These are phyloP conservation scores for Planococcus citri DNA, from an alignment of 1,140 invertebrate species.

Conservation along the genomic window DNA sequence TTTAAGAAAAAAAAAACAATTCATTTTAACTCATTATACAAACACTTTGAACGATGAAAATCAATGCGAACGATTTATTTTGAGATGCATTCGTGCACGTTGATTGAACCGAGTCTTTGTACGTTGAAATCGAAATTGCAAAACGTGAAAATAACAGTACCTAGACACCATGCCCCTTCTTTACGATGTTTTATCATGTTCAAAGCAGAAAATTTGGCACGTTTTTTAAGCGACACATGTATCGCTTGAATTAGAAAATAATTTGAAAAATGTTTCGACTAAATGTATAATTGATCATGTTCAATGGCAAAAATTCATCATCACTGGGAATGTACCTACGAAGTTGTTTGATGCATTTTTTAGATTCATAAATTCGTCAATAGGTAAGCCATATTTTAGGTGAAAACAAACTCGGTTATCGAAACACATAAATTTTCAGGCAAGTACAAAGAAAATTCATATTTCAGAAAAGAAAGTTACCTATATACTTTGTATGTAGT, in stretches of 20 bases:
- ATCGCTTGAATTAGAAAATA: constrained; percentile 1
- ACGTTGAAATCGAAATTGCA: not conserved
- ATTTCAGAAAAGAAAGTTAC: too few species aligned
- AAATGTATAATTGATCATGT: not conserved
- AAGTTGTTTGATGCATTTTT: not conserved
- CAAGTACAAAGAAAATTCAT: too few species aligned
- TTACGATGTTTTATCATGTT: not conserved
- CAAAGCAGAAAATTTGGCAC: not conserved
- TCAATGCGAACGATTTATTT: not conserved
- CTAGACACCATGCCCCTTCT: too few species aligned
- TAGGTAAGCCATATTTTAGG: too few species aligned
- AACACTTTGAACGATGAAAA: not conserved
- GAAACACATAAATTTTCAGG: too few species aligned
- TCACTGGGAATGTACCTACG: too few species aligned
- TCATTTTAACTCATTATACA: not conserved
- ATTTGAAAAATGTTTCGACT: not conserved
- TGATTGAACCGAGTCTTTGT: not conserved
- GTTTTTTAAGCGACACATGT: not conserved
- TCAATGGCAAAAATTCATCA: too few species aligned
- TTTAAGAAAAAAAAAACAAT: not conserved
- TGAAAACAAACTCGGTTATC: too few species aligned
- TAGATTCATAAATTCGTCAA: not conserved
- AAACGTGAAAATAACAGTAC: not conserved
- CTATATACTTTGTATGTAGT: too few species aligned
- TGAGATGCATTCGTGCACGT: not conserved